Evolutionary conservation across 2,797 vertebrate species (phyloP).

Genomic region (Urophycis tenuis): DNA sequence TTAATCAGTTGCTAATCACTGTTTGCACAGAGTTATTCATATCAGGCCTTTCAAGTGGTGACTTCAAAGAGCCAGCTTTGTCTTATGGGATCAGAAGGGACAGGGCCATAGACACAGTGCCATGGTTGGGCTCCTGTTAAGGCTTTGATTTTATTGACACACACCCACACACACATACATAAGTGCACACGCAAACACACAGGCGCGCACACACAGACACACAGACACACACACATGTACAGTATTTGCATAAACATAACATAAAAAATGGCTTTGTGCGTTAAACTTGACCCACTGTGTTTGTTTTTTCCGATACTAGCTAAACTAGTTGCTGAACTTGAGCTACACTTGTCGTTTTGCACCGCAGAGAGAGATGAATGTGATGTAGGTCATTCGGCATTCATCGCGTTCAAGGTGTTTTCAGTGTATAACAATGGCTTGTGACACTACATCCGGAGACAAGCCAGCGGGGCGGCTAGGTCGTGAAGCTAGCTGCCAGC

Average conservation of each 20-base stretch:
- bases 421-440: background rate
- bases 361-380: background rate
- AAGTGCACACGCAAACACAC: background rate
- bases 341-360: background rate
- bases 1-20: conserved; percentile 73
- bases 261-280: background rate
- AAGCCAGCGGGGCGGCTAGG: background rate
- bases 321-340: background rate
- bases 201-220: background rate
- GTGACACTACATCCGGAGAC: background rate
- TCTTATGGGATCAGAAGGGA: conserved; percentile 65
- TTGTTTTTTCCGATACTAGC: background rate
- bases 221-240: background rate
- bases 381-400: background rate
- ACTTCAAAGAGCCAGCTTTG: conserved; percentile 67
- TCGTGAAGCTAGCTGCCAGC: background rate
- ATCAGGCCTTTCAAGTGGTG: conserved; percentile 68
- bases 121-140: conserved; percentile 51
- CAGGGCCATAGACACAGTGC: conserved; percentile 37
- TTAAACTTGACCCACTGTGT: background rate
- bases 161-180: background rate
- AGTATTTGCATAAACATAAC: conserved; percentile 11
- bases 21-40: conserved; percentile 62
- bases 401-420: background rate
- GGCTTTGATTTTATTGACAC: conserved; percentile 52